These are phyloP conservation scores for Drosophila albomicans DNA, from an alignment of 1,140 invertebrate genomes.

Conservation along the genomic window DNA sequence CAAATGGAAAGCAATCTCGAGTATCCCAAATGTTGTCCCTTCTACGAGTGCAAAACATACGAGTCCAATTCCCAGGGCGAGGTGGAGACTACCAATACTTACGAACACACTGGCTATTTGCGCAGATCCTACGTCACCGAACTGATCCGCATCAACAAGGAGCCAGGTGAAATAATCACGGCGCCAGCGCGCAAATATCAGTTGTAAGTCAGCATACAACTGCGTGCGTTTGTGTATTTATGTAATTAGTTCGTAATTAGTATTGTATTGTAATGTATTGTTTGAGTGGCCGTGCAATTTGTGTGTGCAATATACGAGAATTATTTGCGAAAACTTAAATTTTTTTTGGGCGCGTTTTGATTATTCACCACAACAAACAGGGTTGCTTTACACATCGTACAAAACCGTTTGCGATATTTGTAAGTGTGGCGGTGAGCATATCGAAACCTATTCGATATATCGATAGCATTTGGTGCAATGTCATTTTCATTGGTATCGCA, in stretches of 20 bases:
- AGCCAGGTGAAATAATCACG: neutral
- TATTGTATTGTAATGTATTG: slow-evolving; percentile 16
- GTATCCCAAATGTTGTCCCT: slow-evolving; percentile 76
- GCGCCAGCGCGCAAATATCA: slow-evolving; percentile 53
- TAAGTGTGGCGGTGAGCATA: neutral
- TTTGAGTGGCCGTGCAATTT: slow-evolving; percentile 1
- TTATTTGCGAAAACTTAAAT: slow-evolving; percentile 4
- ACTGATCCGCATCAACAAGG: slow-evolving; percentile 44
- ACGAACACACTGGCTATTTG: slow-evolving; percentile 67
- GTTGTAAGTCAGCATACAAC: slow-evolving; percentile 28
- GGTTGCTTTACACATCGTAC: neutral
- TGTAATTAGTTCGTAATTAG: slow-evolving; percentile 38
- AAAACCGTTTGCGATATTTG: neutral
- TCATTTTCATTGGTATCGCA: neutral
- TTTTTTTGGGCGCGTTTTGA: slow-evolving; percentile 1
- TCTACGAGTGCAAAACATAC: slow-evolving; percentile 70
- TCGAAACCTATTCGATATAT: neutral
- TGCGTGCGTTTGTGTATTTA: neutral
- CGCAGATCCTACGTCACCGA: slow-evolving; percentile 54
- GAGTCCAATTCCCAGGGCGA: slow-evolving; percentile 36
- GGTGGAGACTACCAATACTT: slow-evolving; percentile 61
- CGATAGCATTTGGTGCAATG: slow-evolving; percentile 9
- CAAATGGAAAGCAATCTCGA: slow-evolving; percentile 43
- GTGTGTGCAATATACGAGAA: slow-evolving; percentile 3
- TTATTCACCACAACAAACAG: neutral